Base-by-base conservation (phyloP, 2,888 invertebrate species). In the Eristalinus sepulchralis region DNA sequence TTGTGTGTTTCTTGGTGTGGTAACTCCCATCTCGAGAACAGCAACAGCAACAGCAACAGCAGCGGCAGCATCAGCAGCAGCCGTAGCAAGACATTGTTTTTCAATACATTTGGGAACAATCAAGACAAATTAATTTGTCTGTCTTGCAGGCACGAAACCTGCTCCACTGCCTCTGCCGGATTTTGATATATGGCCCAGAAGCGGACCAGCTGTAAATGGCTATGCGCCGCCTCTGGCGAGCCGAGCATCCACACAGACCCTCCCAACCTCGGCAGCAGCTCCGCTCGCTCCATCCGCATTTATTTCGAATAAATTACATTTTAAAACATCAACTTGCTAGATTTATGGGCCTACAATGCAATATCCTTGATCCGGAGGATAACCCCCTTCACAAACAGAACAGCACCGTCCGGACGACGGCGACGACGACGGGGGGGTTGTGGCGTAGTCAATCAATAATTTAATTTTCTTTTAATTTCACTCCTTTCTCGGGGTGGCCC, bases 51-150 rank as follows among this genome's bases (percentile, higher is more conserved):
- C 39, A n/a, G 39, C 39, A n/a, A n/a, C 66, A 62, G 33, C 34
- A 76, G 17, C 47, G 27, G 39, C 39, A n/a, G n/a, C 66, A 66
- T 33, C 34, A 76, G 17, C 47, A 47, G 47, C 47, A 47, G 17
- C 47, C 47, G 53, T 9, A 75, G 68, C 70, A 79, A 75, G 82
- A 86, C 82, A 82, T 82, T 86, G 78, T 86, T 86, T 86, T 82
- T 66, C 86, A 86, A 86, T 86, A 82, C 82, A 82, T 86, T 86
- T 67, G 86, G 75, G 82, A 82, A 78, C 82, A 86, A 86, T 86
- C 86, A 82, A 86, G 82, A 78, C 75, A 82, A 82, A 86, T 86
- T 86, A 86, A 86, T 86, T 86, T 86, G 75, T 82, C 82, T 82
- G 78, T 75, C 86, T 82, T 78, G 64, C 72, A 70, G 78, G 59